Percentiles rank a stretch among this genome's conserved stretches.
Evolutionary conservation across 2,888 invertebrate genomes (phyloP).

Genomic region (Tetheella fluctuosa): DNA sequence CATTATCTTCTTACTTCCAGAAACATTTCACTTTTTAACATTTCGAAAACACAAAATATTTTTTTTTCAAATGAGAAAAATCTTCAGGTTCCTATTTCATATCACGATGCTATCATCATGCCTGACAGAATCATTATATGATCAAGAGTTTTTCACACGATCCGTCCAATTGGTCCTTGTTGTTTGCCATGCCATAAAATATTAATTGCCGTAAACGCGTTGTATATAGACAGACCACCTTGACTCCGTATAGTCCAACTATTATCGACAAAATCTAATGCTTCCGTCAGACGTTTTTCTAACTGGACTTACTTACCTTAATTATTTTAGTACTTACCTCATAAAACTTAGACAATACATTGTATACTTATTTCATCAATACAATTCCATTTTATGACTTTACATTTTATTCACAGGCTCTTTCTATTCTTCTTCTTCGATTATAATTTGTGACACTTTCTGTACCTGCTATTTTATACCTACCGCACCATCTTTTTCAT

Average conservation of each 20-base stretch:
- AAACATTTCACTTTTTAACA: background rate
- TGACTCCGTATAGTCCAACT: no score
- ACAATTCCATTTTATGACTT: slow-evolving; percentile 6
- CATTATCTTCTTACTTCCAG: background rate
- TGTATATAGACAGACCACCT: no score
- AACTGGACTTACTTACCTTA: background rate
- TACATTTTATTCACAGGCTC: slow-evolving; percentile 22
- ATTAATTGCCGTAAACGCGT: background rate
- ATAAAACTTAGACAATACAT: background rate
- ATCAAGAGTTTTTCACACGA: background rate
- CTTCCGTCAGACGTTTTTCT: background rate
- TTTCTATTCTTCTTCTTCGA: slow-evolving; percentile 13
- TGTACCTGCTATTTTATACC: background rate
- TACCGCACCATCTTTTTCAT: slow-evolving; percentile 6
- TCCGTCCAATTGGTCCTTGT: background rate
- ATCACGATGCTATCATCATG: background rate
- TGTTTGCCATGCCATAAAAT: no score
- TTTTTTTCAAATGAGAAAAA: background rate
- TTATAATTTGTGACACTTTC: background rate
- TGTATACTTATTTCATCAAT: background rate
- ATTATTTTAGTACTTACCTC: background rate
- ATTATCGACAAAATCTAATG: no score
- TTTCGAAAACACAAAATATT: no score
- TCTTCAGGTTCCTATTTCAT: background rate
- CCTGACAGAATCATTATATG: background rate